Evolutionary conservation across 2,888 invertebrate genomes (phyloP).

Genomic region (Diarsia mendica): DNA sequence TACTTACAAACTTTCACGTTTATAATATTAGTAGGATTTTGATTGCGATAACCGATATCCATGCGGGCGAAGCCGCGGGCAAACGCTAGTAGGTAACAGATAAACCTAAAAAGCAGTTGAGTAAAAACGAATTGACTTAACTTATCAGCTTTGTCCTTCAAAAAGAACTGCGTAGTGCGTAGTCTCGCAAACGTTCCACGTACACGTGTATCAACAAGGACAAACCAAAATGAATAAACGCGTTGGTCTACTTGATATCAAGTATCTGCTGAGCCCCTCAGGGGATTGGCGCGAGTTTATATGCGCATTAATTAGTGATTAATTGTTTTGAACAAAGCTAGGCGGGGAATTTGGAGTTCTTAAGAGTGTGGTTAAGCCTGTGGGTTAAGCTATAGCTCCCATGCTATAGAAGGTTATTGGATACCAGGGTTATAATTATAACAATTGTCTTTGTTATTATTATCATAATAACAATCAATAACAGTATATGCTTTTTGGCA

Average conservation of each 20-base stretch:
- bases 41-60: too few relatives aligned
- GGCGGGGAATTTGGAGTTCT: background rate
- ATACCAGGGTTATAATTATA: background rate
- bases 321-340: background rate
- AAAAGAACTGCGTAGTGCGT: background rate
- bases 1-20: too few relatives aligned
- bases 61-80: too few relatives aligned
- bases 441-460: background rate
- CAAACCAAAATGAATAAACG: background rate
- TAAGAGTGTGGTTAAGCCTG: too few relatives aligned
- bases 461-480: too few relatives aligned
- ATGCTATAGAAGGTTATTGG: background rate
- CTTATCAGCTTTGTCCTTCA: slow-evolving; percentile 11
- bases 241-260: too few relatives aligned
- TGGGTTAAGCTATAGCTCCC: too few relatives aligned
- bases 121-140: background rate
- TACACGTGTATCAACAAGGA: slow-evolving; percentile 20
- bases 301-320: background rate
- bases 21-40: too few relatives aligned
- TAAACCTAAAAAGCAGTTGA: background rate
- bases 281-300: background rate
- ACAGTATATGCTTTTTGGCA: too few relatives aligned
- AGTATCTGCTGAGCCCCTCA: background rate
- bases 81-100: background rate
- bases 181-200: background rate